Evolutionary conservation across 2,888 invertebrate genomes (phyloP).

Genomic region (Luperina testacea): DNA sequence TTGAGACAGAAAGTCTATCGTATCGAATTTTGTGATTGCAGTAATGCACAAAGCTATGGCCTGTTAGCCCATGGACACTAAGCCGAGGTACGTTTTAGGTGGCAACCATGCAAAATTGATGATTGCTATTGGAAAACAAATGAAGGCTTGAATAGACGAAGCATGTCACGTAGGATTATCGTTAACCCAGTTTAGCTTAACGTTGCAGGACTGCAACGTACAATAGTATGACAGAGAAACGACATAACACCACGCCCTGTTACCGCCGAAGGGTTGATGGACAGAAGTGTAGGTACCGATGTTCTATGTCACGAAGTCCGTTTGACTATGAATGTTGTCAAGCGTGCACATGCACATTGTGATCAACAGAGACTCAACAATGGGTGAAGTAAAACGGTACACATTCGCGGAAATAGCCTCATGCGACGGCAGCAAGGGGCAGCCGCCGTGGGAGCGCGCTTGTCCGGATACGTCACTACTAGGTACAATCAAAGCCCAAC

Average conservation of each 20-base stretch:
- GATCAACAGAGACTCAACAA: too few relatives aligned
- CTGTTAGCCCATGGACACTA: constrained; percentile 37
- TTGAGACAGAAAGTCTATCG: constrained; percentile 34
- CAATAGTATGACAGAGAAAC: background rate
- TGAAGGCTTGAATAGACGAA: constrained; percentile 33
- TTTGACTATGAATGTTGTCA: too few relatives aligned
- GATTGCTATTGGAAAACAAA: constrained; percentile 51
- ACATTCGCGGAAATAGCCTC: too few relatives aligned
- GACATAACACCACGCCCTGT: background rate
- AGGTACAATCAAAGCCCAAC: too few relatives aligned
- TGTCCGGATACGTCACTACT: too few relatives aligned
- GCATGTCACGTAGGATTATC: constrained; percentile 56
- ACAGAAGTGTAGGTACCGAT: background rate
- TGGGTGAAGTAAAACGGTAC: too few relatives aligned
- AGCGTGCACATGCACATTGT: too few relatives aligned
- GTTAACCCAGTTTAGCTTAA: constrained; percentile 40
- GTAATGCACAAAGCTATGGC: constrained; percentile 11
- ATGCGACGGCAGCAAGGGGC: too few relatives aligned
- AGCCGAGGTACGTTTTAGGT: constrained; percentile 20
- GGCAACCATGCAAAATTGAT: constrained; percentile 46
- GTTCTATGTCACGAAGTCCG: too few relatives aligned
- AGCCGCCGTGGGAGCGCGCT: too few relatives aligned
- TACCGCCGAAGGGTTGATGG: background rate
- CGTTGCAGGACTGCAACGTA: constrained; percentile 6
- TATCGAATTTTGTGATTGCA: constrained; percentile 49